Percentiles rank a stretch among this genome's conserved stretches.
Evolutionary conservation across 2,888 invertebrate species (phyloP).

Genomic region (Lampropteryx suffumata): DNA sequence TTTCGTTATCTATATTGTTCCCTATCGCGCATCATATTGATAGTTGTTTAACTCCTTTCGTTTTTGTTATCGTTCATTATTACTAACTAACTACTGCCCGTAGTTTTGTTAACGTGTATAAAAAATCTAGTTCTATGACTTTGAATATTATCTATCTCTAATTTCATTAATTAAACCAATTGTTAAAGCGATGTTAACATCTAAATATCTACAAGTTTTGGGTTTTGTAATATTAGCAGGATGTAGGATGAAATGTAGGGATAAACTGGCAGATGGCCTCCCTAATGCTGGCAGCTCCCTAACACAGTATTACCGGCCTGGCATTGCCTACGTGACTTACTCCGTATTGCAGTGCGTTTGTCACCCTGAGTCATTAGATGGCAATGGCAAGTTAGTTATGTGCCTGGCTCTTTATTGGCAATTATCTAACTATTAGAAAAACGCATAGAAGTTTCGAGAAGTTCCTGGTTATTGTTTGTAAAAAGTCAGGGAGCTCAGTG

Average conservation of each 20-base stretch:
- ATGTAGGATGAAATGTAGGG: constrained; percentile 1
- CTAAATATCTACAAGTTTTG: too few species aligned
- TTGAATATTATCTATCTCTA: too few species aligned
- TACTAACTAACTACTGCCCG: neutral
- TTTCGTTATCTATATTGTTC: constrained; percentile 19
- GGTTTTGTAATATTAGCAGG: too few species aligned
- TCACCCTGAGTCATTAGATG: constrained; percentile 21
- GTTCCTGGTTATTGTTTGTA: too few species aligned
- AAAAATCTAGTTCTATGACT: too few species aligned
- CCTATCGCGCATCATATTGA: constrained; percentile 16
- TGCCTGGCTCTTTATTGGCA: neutral
- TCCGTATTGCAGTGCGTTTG: constrained; percentile 21
- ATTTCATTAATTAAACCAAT: too few species aligned
- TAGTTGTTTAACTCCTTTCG: constrained; percentile 15
- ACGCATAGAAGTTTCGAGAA: neutral
- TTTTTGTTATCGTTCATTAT: constrained; percentile 18
- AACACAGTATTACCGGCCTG: constrained; percentile 13
- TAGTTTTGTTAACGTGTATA: too few species aligned
- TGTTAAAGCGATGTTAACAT: too few species aligned
- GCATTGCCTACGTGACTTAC: constrained; percentile 27
- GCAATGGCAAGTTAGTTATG: constrained; percentile 6
- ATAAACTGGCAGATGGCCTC: constrained; percentile 17
- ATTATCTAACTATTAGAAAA: neutral
- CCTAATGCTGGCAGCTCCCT: constrained; percentile 19
- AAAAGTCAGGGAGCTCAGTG: too few species aligned